These are phyloP conservation scores for Drosophila littoralis DNA, from an alignment of 1,140 invertebrate genomes.

Conservation along the genomic window DNA sequence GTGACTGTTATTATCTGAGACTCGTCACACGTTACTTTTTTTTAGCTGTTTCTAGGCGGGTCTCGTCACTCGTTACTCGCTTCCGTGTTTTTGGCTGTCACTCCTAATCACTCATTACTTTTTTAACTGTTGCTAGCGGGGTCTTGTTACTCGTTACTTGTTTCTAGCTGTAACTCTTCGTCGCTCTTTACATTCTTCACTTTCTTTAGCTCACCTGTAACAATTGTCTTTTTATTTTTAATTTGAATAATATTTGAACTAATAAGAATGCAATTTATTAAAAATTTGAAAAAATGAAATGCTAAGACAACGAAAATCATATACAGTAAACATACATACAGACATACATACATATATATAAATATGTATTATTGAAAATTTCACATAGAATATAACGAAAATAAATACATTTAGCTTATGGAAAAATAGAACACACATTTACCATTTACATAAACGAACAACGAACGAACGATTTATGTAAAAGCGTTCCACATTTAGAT, in stretches of 20 bases:
- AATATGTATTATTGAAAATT: slow-evolving; percentile 44
- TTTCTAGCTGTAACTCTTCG: not conserved
- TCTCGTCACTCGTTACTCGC: not conserved
- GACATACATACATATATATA: slow-evolving; percentile 35
- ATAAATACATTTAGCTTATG: slow-evolving; percentile 68
- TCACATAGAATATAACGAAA: slow-evolving; percentile 38
- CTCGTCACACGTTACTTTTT: too few species aligned
- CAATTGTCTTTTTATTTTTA: not conserved
- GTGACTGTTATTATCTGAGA: too few species aligned
- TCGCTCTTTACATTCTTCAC: not conserved
- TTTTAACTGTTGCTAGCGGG: not conserved
- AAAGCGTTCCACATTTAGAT: slow-evolving; percentile 84
- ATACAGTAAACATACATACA: slow-evolving; percentile 37
- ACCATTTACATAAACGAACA: slow-evolving; percentile 84
- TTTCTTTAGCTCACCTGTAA: slow-evolving; percentile 13
- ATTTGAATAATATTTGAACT: not conserved
- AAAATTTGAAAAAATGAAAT: slow-evolving; percentile 22
- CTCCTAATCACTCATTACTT: not conserved
- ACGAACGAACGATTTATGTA: slow-evolving; percentile 84
- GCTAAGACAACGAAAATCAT: slow-evolving; percentile 42
- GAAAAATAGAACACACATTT: slow-evolving; percentile 81
- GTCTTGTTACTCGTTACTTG: not conserved
- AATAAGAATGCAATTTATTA: slow-evolving; percentile 25
- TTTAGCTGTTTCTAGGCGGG: too few species aligned
- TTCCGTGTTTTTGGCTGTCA: too few species aligned